Conservation (phyloP, 2,113 vertebrate species). For the Phalacrocorax carbo region DNA sequence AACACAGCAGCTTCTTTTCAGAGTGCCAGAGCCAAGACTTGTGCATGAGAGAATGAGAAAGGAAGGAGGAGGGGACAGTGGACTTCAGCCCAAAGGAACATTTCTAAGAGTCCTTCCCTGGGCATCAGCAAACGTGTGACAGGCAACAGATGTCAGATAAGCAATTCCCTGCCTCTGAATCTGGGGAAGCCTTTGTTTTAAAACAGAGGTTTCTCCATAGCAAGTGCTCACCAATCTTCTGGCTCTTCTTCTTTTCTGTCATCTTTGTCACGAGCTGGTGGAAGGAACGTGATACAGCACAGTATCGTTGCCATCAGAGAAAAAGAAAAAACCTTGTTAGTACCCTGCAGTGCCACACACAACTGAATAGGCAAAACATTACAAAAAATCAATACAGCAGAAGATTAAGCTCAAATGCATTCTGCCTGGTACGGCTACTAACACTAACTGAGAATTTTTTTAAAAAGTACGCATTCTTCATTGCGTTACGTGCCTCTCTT, state of each 20-base stretch:
- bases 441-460: slow-evolving; percentile 3
- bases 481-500: neutral
- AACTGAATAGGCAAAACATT: slow-evolving; percentile 14
- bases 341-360: slow-evolving; percentile 1
- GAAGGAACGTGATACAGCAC: neutral
- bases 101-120: neutral
- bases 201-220: neutral
- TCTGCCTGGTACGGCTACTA: neutral
- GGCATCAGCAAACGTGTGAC: neutral
- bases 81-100: neutral
- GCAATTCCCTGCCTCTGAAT: neutral
- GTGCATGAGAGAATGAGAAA: neutral
- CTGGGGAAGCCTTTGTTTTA: neutral
- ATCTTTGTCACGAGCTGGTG: neutral
- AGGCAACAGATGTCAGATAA: neutral
- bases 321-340: neutral
- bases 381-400: slow-evolving; percentile 1
- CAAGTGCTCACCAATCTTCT: neutral
- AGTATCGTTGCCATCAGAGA: neutral
- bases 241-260: neutral
- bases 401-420: neutral
- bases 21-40: neutral
- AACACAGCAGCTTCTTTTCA: slow-evolving; percentile 8
- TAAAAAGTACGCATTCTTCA: slow-evolving; percentile 9
- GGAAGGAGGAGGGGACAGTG: neutral